Evolutionary conservation across 1,140 invertebrate species (phyloP), one percentile per base, ranked within the genome.

Genomic region (Thaumetopoea pityocampa): DNA sequence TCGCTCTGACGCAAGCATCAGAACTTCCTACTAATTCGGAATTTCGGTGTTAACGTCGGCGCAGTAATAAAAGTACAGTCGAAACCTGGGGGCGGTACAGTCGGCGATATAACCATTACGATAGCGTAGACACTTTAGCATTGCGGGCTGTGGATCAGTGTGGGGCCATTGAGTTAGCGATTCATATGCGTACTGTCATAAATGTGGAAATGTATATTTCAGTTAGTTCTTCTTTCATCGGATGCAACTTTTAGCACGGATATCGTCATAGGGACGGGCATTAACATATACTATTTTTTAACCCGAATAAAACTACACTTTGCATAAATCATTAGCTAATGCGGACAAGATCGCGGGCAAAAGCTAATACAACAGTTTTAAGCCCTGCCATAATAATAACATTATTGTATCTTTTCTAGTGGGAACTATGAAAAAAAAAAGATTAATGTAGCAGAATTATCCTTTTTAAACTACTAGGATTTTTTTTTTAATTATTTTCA

Each of bases 101-200:
- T 51, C 17, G 28, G 45, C 49, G 51, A 63, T 63, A 63, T 58
- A 63, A 50, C 51, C 55, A 58, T 63, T 63, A 58, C 38, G 42
- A 56, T 56, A 52, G 43, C 57, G 29, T 36, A 57, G 47, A 62
- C 51, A 40, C 50, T 43, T 49, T 51, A 43, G 33, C 41, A 42
- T 40, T 40, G 36, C 51, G 38, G 22, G 29, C 14, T 17, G 29
- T 29, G 51, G 41, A 41, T 52, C 32, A 38, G 24, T 16, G 12
- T 34, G 6, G n/a, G 46, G 42, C 42, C 33, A 50, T 12, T 10
- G 50, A 50, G 44, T 7, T 17, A 19, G 49, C 46, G 38, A 27
- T 2, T 26, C 7, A 11, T 23, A 11, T 2, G 14, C 3, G 11
- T 2, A 5, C 5, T 19, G 9, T 32, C 1, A 3, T 35, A n/a